phyloP scores from a whole-genome alignment of 2,797 vertebrate genomes.

The Coreius guichenoti region DNA sequence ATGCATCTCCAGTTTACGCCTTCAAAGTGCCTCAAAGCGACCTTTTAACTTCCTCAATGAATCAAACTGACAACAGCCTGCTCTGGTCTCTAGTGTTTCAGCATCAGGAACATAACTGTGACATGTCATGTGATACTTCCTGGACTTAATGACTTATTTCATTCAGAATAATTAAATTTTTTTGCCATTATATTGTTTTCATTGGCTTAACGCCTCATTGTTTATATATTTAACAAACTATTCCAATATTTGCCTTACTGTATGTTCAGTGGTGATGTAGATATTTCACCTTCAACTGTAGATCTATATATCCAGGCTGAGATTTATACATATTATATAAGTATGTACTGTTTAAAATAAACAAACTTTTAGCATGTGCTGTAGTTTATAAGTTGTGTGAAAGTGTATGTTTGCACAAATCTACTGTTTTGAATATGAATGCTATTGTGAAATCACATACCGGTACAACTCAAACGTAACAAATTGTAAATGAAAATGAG shows the following conservation, averaged over 20 bases:
- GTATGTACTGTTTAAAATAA: background rate
- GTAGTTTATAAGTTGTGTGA: background rate
- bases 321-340: background rate
- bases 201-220: background rate
- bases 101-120: background rate
- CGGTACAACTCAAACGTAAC: background rate
- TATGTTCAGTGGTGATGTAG: background rate
- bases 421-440: no score
- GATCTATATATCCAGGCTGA: background rate
- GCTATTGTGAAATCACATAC: background rate
- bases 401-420: background rate
- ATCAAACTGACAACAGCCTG: background rate
- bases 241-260: background rate
- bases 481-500: background rate
- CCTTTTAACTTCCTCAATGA: background rate
- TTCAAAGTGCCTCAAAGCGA: constrained; percentile 51
- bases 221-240: background rate
- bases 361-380: background rate
- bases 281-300: background rate
- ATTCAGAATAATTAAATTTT: background rate
- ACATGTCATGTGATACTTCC: background rate
- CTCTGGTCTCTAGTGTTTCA: background rate
- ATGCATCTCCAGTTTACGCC: constrained; percentile 6
- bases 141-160: background rate
- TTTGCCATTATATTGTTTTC: background rate